Percentiles rank a stretch among this genome's conserved stretches.
Evolutionary conservation across 2,797 vertebrate species (phyloP).

Genomic region (Myotis vivesi): DNA sequence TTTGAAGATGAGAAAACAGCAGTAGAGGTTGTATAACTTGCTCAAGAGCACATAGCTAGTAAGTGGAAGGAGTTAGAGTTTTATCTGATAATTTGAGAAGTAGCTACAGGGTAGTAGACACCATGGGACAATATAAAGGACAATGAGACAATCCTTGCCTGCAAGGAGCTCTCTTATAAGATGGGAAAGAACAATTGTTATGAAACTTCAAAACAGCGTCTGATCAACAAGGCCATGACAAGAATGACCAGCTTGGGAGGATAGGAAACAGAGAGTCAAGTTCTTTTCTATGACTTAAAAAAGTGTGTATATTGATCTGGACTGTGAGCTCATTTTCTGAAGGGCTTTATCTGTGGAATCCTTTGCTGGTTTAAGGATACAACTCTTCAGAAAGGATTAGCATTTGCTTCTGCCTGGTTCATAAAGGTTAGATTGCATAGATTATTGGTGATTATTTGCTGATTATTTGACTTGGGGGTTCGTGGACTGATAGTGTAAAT

Average conservation of each 20-base stretch:
- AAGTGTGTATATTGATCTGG: not conserved
- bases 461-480: not conserved
- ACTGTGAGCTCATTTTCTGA: not conserved
- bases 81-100: not conserved
- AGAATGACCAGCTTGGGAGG: not conserved
- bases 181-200: not conserved
- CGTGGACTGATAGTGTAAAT: not conserved
- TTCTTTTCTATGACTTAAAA: not conserved
- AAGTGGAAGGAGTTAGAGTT: not conserved
- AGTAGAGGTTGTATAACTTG: not conserved
- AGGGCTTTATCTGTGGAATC: not conserved
- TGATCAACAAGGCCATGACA: not conserved
- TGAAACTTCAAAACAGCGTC: not conserved
- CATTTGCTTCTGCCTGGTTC: not conserved
- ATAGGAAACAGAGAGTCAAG: not conserved
- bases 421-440: not conserved
- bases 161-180: not conserved
- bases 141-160: not conserved
- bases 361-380: not conserved
- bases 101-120: not conserved
- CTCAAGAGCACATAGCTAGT: not conserved
- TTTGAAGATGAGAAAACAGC: not conserved
- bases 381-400: not conserved
- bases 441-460: too few relatives aligned
- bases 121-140: not conserved